Evolutionary conservation across 2,797 vertebrate genomes (phyloP).

Genomic region (Periophthalmus magnuspinnatus): DNA sequence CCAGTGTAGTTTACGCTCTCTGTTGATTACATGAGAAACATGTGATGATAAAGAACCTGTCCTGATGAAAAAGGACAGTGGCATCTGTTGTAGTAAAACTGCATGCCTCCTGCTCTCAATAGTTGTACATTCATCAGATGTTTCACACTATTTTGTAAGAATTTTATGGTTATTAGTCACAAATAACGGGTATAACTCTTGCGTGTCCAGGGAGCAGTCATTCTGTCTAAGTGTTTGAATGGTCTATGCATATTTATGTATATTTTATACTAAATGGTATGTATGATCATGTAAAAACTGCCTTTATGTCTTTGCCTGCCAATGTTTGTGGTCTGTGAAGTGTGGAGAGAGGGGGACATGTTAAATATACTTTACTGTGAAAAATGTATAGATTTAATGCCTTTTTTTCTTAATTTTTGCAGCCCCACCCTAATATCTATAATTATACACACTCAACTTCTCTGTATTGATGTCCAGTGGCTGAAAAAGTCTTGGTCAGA

Average conservation of each 20-base stretch:
- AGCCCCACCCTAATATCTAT: constrained; percentile 21
- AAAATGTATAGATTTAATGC: too few relatives aligned
- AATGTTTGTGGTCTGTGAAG: constrained; percentile 67
- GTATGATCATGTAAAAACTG: constrained; percentile 53
- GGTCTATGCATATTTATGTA: constrained; percentile 39
- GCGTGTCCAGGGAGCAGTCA: constrained; percentile 24
- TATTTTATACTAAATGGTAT: constrained; percentile 68
- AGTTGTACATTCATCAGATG: background rate
- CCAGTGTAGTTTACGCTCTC: background rate
- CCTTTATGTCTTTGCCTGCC: constrained; percentile 76
- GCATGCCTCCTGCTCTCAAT: background rate
- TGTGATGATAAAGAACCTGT: background rate
- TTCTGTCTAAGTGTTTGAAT: constrained; percentile 32
- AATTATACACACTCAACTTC: constrained; percentile 27
- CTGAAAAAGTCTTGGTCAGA: constrained; percentile 41
- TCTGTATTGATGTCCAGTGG: constrained; percentile 46
- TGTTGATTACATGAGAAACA: background rate
- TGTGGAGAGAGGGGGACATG: constrained; percentile 44
- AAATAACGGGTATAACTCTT: constrained; percentile 2
- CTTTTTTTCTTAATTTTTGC: constrained; percentile 24
- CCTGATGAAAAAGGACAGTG: background rate
- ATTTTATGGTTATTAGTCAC: background rate
- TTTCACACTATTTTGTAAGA: background rate
- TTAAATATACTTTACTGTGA: constrained; percentile 44
- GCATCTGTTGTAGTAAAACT: background rate